Conservation (phyloP, 2,113 vertebrate species). For the Pollimyrus isidori region DNA sequence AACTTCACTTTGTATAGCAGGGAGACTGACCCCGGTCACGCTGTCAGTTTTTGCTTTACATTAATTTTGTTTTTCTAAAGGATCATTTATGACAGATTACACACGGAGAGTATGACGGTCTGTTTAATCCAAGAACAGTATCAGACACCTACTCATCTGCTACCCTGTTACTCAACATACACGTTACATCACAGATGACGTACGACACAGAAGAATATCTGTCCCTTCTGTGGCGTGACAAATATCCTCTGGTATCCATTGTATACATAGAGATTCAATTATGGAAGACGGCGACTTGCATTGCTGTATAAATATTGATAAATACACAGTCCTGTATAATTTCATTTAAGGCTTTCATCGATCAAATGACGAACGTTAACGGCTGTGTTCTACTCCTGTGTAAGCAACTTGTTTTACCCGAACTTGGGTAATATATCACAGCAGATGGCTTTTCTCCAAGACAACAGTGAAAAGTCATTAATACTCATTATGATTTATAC, state of each 20-base stretch:
- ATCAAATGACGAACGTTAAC: neutral
- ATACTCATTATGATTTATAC: neutral
- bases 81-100: neutral
- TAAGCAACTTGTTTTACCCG: neutral
- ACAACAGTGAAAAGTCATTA: neutral
- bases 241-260: neutral
- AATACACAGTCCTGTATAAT: neutral
- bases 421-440: neutral
- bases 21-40: neutral
- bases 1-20: neutral
- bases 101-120: neutral
- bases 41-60: neutral
- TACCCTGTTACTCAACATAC: neutral
- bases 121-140: neutral
- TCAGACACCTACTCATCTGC: neutral
- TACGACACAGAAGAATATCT: neutral
- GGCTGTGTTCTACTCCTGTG: neutral
- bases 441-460: neutral
- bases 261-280: neutral
- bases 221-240: neutral
- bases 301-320: neutral
- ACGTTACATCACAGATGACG: neutral
- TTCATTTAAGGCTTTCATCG: neutral
- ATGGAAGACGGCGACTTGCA: neutral
- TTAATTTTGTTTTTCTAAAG: neutral